Evolutionary conservation across 1,140 invertebrate species (phyloP).

Genomic region (Bombus vancouverensis): DNA sequence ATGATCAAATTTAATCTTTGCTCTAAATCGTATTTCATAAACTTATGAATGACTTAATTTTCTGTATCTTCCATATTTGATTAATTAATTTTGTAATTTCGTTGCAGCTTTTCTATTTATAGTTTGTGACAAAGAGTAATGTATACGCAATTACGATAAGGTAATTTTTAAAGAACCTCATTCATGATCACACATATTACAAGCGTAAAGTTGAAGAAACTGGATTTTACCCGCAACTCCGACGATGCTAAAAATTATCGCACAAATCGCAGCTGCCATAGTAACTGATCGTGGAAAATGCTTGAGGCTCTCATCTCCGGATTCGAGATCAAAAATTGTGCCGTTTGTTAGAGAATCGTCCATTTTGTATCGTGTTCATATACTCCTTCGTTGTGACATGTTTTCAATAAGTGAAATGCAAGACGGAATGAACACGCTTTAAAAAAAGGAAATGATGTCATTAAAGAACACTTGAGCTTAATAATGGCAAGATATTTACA

Average conservation of each 20-base stretch:
- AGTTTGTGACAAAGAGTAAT: not conserved
- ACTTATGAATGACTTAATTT: too few species aligned
- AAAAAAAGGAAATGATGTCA: not conserved
- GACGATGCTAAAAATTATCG: conserved; percentile 89
- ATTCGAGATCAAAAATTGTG: conserved; percentile 50
- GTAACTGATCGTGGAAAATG: conserved; percentile 87
- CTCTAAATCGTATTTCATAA: not conserved
- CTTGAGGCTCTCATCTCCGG: conserved; percentile 55
- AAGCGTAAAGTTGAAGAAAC: not conserved
- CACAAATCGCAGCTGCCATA: conserved; percentile 88
- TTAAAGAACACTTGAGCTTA: conserved; percentile 15
- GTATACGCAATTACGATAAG: too few species aligned
- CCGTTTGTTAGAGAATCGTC: conserved; percentile 45
- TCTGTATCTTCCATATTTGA: too few species aligned
- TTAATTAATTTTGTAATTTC: not conserved
- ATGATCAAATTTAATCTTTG: too few species aligned
- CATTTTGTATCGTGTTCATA: conserved; percentile 51
- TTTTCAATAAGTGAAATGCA: conserved; percentile 18
- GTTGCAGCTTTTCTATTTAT: not conserved
- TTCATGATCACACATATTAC: not conserved
- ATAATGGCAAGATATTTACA: not conserved
- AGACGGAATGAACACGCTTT: not conserved
- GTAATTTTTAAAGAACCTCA: too few species aligned
- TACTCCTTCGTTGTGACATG: conserved; percentile 5
- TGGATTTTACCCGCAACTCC: conserved; percentile 87